Evolutionary conservation across 2,113 vertebrate species (phyloP).

Genomic region (Anas platyrhynchos): DNA sequence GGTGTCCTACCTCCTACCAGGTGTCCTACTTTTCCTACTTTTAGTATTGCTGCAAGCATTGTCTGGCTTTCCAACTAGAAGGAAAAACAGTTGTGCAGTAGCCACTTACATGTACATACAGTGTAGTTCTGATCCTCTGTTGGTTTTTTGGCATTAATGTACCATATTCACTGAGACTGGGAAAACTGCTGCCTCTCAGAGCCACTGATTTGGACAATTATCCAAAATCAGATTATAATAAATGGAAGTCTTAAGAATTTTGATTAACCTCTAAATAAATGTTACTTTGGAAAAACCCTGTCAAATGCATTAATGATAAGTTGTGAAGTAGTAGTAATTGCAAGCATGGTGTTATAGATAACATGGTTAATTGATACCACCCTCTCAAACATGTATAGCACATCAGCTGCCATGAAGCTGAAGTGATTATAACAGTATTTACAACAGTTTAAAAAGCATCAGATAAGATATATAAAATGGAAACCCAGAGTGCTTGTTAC

Average conservation of each 20-base stretch:
- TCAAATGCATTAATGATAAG: conserved; percentile 75
- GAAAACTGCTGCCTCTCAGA: conserved; percentile 67
- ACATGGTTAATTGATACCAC: conserved; percentile 65
- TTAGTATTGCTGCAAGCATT: neutral
- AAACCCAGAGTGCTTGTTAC: conserved; percentile 39
- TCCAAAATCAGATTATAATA: conserved; percentile 78
- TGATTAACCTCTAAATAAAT: conserved; percentile 79
- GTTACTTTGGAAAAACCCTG: conserved; percentile 67
- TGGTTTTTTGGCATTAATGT: conserved; percentile 35
- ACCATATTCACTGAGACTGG: conserved; percentile 48
- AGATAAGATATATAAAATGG: conserved; percentile 23
- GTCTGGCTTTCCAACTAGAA: neutral
- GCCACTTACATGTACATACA: conserved; percentile 40
- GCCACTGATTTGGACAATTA: conserved; percentile 73
- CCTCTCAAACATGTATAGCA: conserved; percentile 61
- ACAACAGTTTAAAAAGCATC: conserved; percentile 19
- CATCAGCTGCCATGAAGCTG: conserved; percentile 60
- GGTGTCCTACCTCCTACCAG: no score
- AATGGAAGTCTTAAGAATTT: conserved; percentile 70
- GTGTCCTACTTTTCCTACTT: neutral
- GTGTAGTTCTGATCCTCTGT: conserved; percentile 52
- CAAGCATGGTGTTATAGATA: conserved; percentile 66
- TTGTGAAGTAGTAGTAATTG: conserved; percentile 74
- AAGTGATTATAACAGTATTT: conserved; percentile 26
- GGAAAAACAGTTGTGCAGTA: conserved; percentile 25